phyloP scores from a whole-genome alignment of 2,113 vertebrate genomes.

The Urocolius indicus region DNA sequence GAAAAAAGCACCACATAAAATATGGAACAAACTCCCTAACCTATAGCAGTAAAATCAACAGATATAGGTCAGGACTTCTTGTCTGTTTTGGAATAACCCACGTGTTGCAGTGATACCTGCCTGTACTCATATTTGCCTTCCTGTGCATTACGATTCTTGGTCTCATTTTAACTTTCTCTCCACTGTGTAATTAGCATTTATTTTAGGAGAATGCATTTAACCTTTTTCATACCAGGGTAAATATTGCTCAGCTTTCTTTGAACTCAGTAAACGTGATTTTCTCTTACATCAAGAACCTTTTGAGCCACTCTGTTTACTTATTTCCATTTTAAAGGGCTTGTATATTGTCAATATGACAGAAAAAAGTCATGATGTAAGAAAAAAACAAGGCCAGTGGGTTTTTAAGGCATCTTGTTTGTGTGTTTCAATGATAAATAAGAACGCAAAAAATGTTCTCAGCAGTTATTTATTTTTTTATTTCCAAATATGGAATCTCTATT shows the following conservation, averaged over 20 bases:
- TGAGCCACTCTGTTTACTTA: background rate
- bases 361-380: background rate
- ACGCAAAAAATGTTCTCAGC: background rate
- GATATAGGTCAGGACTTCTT: accelerated
- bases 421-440: background rate
- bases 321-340: conserved; percentile 18
- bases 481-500: background rate
- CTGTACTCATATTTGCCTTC: background rate
- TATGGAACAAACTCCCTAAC: background rate
- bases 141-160: background rate
- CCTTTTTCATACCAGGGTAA: background rate
- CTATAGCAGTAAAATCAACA: background rate
- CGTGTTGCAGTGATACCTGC: background rate
- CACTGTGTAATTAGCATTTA: background rate
- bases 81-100: background rate
- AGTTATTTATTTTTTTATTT: background rate
- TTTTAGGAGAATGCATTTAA: background rate
- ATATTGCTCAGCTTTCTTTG: background rate
- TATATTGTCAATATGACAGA: background rate
- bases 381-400: background rate
- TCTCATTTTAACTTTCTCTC: background rate
- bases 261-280: background rate
- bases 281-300: background rate
- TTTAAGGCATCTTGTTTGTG: background rate
- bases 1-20: background rate